A percentile compares a stretch with the other conserved stretches of the same genome.
Evolutionary conservation across 2,888 invertebrate species (phyloP).

Genomic region (Epirrhoe alternata): DNA sequence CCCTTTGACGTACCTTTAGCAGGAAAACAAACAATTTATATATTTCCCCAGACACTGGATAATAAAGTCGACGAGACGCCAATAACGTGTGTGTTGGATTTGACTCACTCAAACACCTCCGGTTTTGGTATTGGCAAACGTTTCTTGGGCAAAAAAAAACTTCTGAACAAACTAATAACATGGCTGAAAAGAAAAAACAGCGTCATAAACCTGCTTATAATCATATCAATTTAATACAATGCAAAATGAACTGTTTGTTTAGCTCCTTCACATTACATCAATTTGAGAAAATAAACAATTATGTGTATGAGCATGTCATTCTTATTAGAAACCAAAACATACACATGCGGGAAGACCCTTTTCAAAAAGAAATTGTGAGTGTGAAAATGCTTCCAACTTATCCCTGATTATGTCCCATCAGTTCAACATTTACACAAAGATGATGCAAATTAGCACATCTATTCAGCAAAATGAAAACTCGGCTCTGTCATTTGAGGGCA

Average conservation of each 20-base stretch:
- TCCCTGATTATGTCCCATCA: constrained; percentile 29
- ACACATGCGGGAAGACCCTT: neutral
- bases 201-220: too few species aligned
- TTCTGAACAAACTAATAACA: neutral
- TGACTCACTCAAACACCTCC: constrained; percentile 53
- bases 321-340: neutral
- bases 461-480: constrained; percentile 79
- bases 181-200: neutral
- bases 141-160: constrained; percentile 28
- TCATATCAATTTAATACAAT: too few species aligned
- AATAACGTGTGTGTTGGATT: constrained; percentile 72
- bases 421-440: constrained; percentile 57
- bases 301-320: neutral
- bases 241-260: neutral
- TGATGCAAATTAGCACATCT: constrained; percentile 82
- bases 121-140: constrained; percentile 70
- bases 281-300: neutral
- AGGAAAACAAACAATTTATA: constrained; percentile 76
- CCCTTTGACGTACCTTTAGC: constrained; percentile 43
- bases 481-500: constrained; percentile 70
- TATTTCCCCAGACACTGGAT: constrained; percentile 74
- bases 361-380: constrained; percentile 8
- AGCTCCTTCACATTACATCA: neutral
- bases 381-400: constrained; percentile 36
- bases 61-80: constrained; percentile 68